Evolutionary conservation across 2,113 vertebrate species (phyloP).

Genomic region (Calypte anna): DNA sequence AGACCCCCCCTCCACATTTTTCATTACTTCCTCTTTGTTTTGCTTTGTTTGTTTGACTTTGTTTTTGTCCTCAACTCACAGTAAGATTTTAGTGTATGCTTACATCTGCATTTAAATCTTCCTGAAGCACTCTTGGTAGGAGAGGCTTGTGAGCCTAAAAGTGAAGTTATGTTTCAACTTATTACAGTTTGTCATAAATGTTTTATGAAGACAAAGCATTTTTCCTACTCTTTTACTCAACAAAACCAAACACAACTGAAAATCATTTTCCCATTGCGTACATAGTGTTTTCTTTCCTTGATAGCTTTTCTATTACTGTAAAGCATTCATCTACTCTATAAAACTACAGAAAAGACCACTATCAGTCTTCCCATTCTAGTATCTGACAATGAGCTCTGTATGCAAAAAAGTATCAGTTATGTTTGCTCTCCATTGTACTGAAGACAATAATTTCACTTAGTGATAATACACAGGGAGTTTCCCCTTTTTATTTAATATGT

Average conservation of each 20-base stretch:
- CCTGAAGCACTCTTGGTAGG: background rate
- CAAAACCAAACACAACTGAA: background rate
- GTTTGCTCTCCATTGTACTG: background rate
- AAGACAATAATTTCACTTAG: background rate
- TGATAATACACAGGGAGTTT: background rate
- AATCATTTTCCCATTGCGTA: background rate
- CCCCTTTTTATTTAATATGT: background rate
- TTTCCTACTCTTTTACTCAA: background rate
- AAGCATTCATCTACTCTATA: background rate
- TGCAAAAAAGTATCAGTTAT: background rate
- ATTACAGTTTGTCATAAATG: background rate
- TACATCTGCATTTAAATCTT: background rate
- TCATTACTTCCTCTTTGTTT: background rate
- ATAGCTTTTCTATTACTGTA: background rate
- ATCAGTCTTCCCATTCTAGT: background rate
- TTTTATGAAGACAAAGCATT: background rate
- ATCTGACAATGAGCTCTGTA: background rate
- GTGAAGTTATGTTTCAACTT: background rate
- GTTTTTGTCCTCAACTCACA: background rate
- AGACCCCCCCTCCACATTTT: background rate
- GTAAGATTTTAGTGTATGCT: background rate
- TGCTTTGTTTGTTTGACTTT: background rate
- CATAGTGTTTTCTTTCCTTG: background rate
- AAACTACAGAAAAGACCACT: background rate
- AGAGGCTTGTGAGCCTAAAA: background rate